Percentiles rank a stretch among this genome's conserved stretches.
Evolutionary conservation across 2,888 invertebrate genomes (phyloP).

Genomic region (Cephonodes hylas): DNA sequence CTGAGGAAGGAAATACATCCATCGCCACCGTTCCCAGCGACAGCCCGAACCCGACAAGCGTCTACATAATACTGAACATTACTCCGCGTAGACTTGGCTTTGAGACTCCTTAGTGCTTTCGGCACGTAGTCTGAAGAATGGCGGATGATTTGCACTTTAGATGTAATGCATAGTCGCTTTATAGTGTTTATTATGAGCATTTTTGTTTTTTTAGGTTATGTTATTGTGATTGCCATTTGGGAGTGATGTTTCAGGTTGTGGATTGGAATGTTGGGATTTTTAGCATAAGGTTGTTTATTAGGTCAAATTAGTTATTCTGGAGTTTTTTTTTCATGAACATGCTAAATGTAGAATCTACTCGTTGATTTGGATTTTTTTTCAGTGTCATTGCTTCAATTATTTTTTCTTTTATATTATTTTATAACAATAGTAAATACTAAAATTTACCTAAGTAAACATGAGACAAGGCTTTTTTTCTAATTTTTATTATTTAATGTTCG

Average conservation of each 20-base stretch:
- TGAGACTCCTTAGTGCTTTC: slow-evolving; percentile 63
- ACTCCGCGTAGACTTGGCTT: slow-evolving; percentile 60
- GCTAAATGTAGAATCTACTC: too few species aligned
- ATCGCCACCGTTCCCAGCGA: slow-evolving; percentile 95
- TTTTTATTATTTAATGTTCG: too few species aligned
- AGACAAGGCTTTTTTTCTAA: too few species aligned
- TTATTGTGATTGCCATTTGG: not conserved
- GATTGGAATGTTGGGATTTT: not conserved
- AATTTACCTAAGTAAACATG: too few species aligned
- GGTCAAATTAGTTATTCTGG: too few species aligned
- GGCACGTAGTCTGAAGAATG: slow-evolving; percentile 43
- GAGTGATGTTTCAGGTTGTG: not conserved
- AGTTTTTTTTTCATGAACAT: too few species aligned
- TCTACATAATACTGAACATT: slow-evolving; percentile 86
- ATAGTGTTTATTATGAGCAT: slow-evolving; percentile 11
- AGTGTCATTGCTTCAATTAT: too few species aligned
- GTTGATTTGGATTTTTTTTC: too few species aligned
- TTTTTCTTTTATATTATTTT: too few species aligned
- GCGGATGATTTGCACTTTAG: not conserved
- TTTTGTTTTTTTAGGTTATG: not conserved
- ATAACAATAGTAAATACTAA: too few species aligned
- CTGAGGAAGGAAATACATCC: slow-evolving; percentile 94
- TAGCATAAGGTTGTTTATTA: not conserved
- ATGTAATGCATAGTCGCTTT: slow-evolving; percentile 8
- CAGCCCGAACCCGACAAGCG: slow-evolving; percentile 82